These are phyloP conservation scores for Troglohyphantes excavatus DNA, from an alignment of 2,888 invertebrate genomes.

Conservation along the genomic window DNA sequence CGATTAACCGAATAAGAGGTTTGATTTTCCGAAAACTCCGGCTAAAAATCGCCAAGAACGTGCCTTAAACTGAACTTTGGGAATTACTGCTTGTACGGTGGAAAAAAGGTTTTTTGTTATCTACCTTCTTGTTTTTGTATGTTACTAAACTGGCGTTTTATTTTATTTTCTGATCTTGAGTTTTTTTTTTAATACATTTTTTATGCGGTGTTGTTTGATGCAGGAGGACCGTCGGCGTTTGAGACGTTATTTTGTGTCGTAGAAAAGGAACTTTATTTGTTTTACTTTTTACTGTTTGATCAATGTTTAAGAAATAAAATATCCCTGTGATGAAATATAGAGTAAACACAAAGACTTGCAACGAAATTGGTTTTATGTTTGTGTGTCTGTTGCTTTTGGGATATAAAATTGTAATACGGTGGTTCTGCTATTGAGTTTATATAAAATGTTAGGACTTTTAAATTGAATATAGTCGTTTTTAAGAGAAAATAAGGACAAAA, in stretches of 20 bases:
- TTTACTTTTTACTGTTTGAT: constrained; percentile 29
- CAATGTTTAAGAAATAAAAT: constrained; percentile 25
- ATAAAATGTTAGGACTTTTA: too few relatives aligned
- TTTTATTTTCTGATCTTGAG: neutral
- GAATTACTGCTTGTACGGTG: constrained; percentile 9
- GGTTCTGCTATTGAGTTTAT: neutral
- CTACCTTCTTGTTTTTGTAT: neutral
- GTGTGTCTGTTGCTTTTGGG: neutral
- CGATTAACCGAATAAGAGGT: constrained; percentile 36
- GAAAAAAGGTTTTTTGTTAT: neutral
- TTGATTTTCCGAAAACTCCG: constrained; percentile 51
- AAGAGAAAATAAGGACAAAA: too few relatives aligned
- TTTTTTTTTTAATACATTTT: neutral
- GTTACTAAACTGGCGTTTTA: neutral
- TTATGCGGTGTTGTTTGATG: constrained; percentile 14
- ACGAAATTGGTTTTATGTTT: constrained; percentile 31
- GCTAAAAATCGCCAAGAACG: constrained; percentile 43
- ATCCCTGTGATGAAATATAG: neutral
- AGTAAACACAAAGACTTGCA: neutral
- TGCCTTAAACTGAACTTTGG: constrained; percentile 20
- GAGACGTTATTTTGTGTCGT: constrained; percentile 15
- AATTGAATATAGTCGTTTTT: too few relatives aligned
- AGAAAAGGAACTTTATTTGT: neutral
- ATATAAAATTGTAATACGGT: neutral
- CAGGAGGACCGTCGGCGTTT: neutral